Evolutionary conservation across 2,888 invertebrate species (phyloP).

Genomic region (Chrysina gloriosa): DNA sequence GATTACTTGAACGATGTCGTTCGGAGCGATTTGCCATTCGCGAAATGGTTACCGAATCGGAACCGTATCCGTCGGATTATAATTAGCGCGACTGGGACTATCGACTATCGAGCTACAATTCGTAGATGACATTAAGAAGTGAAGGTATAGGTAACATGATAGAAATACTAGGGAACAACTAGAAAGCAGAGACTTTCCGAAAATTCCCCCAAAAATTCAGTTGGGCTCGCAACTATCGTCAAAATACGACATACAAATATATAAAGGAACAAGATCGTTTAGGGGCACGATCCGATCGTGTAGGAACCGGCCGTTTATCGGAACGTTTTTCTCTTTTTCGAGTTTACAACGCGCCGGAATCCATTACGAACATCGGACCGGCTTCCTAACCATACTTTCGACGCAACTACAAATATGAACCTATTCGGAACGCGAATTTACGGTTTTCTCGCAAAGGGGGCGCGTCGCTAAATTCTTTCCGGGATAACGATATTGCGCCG

Average conservation of each 20-base stretch:
- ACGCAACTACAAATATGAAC: slow-evolving; percentile 37
- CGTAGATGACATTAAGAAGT: too few relatives aligned
- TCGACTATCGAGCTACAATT: too few relatives aligned
- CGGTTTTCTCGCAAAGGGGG: slow-evolving; percentile 5
- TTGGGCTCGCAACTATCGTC: too few relatives aligned
- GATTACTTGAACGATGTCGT: too few relatives aligned
- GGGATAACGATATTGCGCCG: slow-evolving; percentile 18
- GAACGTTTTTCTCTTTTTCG: slow-evolving; percentile 1
- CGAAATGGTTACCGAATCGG: too few relatives aligned
- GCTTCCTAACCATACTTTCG: not conserved
- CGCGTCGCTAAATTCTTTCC: not conserved
- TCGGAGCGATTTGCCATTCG: too few relatives aligned
- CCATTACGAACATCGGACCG: not conserved
- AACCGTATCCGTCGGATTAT: too few relatives aligned
- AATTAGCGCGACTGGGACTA: too few relatives aligned
- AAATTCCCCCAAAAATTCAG: too few relatives aligned
- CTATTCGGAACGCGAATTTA: slow-evolving; percentile 22
- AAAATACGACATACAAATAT: slow-evolving; percentile 5
- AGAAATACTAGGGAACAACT: too few relatives aligned
- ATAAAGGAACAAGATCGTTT: not conserved
- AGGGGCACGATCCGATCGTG: not conserved
- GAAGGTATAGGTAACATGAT: too few relatives aligned
- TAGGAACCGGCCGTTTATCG: slow-evolving; percentile 24
- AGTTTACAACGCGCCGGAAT: slow-evolving; percentile 1
- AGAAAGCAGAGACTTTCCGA: too few relatives aligned